A percentile compares a stretch with the other conserved stretches of the same genome.
These are phyloP conservation scores for Miltochrista miniata DNA, from an alignment of 2,888 invertebrate genomes.

Conservation along the genomic window DNA sequence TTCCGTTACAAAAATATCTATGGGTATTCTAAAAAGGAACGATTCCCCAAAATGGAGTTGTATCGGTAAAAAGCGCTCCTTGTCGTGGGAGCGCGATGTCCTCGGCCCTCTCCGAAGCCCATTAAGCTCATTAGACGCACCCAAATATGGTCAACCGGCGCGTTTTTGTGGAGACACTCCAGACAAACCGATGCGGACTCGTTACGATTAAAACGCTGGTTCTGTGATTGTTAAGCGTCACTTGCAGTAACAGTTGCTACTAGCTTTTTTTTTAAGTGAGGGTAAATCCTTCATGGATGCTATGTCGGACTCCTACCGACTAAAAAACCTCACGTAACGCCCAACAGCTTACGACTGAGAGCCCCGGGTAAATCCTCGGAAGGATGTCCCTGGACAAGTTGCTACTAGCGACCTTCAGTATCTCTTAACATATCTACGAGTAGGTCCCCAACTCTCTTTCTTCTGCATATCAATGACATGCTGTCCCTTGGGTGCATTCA, in stretches of 20 bases:
- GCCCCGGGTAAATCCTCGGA: too few species aligned
- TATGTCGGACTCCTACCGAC: too few species aligned
- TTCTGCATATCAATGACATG: too few species aligned
- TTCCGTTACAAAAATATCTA: conserved; percentile 14
- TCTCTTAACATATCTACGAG: too few species aligned
- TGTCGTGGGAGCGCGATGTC: conserved; percentile 60
- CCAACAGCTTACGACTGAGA: too few species aligned
- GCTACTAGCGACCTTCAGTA: too few species aligned
- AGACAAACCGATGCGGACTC: conserved; percentile 33
- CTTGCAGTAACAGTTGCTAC: conserved; percentile 2
- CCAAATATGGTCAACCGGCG: conserved; percentile 59
- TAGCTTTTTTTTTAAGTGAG: too few species aligned
- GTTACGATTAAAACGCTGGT: conserved; percentile 36
- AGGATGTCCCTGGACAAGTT: too few species aligned
- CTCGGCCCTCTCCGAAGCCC: conserved; percentile 37
- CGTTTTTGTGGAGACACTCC: conserved; percentile 48
- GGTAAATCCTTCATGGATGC: too few species aligned
- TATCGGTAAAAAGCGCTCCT: conserved; percentile 38
- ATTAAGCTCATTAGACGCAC: conserved; percentile 62
- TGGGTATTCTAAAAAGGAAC: conserved; percentile 29
- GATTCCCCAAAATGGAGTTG: conserved; percentile 44
- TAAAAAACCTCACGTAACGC: too few species aligned
- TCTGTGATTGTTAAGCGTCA: conserved; percentile 35
- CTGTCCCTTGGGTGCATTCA: too few species aligned
- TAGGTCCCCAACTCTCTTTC: too few species aligned